These are phyloP conservation scores for Vicugna pacos DNA, from an alignment of 2,113 vertebrate genomes.

Conservation along the genomic window DNA sequence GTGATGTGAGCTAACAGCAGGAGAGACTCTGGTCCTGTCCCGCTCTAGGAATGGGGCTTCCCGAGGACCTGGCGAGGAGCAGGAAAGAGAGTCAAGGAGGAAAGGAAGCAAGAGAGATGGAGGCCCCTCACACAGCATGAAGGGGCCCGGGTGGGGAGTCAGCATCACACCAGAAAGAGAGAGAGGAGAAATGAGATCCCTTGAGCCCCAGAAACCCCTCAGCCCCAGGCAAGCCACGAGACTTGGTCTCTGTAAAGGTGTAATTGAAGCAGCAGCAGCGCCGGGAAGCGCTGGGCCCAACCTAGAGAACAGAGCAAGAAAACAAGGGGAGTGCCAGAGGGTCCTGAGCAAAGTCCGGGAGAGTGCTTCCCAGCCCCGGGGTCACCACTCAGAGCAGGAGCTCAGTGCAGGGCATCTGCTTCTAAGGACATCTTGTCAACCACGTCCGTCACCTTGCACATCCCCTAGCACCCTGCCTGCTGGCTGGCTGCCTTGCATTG, in stretches of 20 bases:
- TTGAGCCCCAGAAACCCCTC: neutral
- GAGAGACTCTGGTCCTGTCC: neutral
- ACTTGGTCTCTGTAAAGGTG: neutral
- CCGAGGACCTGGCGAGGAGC: neutral
- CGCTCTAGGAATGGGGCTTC: neutral
- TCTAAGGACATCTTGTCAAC: neutral
- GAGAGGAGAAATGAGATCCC: neutral
- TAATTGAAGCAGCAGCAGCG: neutral
- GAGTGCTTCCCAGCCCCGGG: fast-evolving
- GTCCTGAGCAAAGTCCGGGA: fast-evolving
- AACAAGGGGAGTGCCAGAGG: fast-evolving
- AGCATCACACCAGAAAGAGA: neutral
- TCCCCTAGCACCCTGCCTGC: no score
- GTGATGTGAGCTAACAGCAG: no score
- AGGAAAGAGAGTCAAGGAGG: neutral
- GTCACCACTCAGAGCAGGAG: neutral
- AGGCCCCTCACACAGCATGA: neutral
- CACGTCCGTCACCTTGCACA: fast-evolving
- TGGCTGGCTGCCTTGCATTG: fast-evolving
- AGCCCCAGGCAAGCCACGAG: neutral
- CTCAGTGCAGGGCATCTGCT: neutral
- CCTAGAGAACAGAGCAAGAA: neutral
- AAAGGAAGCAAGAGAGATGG: neutral
- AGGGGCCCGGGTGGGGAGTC: fast-evolving
- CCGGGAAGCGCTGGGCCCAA: fast-evolving